These are phyloP conservation scores for Leuciscus idus DNA, from an alignment of 2,113 vertebrate genomes.

Conservation along the genomic window DNA sequence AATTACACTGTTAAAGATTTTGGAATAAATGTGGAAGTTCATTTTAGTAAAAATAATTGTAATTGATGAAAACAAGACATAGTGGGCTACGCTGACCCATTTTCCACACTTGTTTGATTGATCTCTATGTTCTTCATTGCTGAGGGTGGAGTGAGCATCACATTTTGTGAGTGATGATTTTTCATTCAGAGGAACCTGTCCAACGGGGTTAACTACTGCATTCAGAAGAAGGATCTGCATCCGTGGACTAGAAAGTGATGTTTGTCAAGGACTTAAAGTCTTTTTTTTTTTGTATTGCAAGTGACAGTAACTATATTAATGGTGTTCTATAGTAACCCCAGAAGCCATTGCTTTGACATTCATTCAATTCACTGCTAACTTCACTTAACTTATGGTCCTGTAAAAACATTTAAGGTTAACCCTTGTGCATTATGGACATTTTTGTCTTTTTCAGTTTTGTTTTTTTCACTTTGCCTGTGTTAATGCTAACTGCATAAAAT, in stretches of 20 bases:
- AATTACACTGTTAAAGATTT: too few species aligned
- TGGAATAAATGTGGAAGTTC: too few species aligned
- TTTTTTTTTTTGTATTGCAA: neutral
- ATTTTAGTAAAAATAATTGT: neutral
- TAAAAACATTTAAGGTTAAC: neutral
- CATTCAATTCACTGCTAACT: neutral
- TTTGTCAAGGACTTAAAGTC: slow-evolving; percentile 28
- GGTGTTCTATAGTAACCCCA: neutral
- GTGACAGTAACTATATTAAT: neutral
- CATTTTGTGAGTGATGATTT: slow-evolving; percentile 27
- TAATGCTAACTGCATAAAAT: too few species aligned
- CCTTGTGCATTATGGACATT: too few species aligned
- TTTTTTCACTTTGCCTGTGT: too few species aligned
- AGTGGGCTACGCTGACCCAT: neutral
- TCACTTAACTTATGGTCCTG: neutral
- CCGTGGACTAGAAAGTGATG: slow-evolving; percentile 46
- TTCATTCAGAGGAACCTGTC: slow-evolving; percentile 7
- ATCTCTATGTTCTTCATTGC: slow-evolving; percentile 35
- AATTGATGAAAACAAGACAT: neutral
- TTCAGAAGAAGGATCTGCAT: slow-evolving; percentile 56
- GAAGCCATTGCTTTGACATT: neutral
- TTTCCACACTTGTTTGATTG: neutral
- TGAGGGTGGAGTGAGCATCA: slow-evolving; percentile 45
- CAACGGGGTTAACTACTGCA: slow-evolving; percentile 19
- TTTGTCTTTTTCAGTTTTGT: too few species aligned